Evolutionary conservation across 1,140 invertebrate genomes (phyloP).

Genomic region (Hermetia illucens): DNA sequence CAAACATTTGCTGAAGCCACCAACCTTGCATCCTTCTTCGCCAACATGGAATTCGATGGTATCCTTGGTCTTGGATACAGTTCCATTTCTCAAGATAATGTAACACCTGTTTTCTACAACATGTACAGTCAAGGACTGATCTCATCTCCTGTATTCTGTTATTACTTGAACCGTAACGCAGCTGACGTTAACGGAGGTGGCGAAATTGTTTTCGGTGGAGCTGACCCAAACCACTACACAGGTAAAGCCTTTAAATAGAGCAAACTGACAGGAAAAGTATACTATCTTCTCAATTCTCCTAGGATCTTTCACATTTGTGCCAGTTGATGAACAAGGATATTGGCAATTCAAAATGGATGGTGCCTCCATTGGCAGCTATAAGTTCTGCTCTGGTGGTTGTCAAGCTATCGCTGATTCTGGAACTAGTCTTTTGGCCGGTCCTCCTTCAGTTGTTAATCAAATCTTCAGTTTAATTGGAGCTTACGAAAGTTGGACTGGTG

Average conservation of each 20-base stretch:
- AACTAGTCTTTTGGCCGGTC: constrained; percentile 58
- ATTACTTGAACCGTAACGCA: constrained; percentile 62
- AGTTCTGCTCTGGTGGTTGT: constrained; percentile 34
- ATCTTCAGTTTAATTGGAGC: constrained; percentile 11
- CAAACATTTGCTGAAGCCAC: constrained; percentile 95
- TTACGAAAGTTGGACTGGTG: too few relatives aligned
- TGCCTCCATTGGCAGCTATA: constrained; percentile 11
- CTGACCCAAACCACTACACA: constrained; percentile 17
- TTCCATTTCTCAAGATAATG: constrained; percentile 75
- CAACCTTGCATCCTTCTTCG: constrained; percentile 78
- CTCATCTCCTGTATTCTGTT: constrained; percentile 73
- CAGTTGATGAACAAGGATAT: constrained; percentile 22
- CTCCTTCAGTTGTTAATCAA: constrained; percentile 32
- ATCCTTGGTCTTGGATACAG: constrained; percentile 84
- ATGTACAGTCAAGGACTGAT: constrained; percentile 77
- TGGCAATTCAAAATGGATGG: constrained; percentile 27
- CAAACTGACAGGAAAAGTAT: constrained; percentile 12
- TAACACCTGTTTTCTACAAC: constrained; percentile 83
- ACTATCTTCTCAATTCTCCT: constrained; percentile 11
- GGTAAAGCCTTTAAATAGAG: too few relatives aligned
- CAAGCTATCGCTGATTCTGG: constrained; percentile 64
- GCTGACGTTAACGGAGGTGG: constrained; percentile 10
- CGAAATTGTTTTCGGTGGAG: constrained; percentile 24
- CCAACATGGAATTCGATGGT: constrained; percentile 92
- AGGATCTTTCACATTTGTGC: constrained; percentile 21